Base-by-base conservation (phyloP, 1,140 invertebrate genomes). In the Arion vulgaris region DNA sequence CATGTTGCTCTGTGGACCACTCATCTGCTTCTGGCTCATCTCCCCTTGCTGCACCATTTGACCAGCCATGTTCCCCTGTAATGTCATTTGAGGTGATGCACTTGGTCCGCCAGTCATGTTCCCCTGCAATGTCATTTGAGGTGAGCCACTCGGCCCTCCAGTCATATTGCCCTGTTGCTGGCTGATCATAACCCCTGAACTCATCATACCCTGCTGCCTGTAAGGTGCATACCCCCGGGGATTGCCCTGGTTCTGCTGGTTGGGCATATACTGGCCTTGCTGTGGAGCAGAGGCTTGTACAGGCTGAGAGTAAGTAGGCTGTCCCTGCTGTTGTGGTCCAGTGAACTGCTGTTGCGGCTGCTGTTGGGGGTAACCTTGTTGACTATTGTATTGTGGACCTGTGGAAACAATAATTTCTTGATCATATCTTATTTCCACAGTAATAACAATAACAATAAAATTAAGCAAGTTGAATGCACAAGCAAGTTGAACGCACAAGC, bases 221-320 rank as follows among this genome's bases (percentile, higher is more conserved):
- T 80, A 80, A 32, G 78, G 78, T 13, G 38, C 66, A 71, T 80
- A 71, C 1, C 66, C 78, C 34, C 78, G 36, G 5, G 78, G 78
- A 19, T 39, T 71, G 53, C 76, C 45, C 49, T 76, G 74, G 34
- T 38, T 62, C 57, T 75, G 73, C 34, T 78, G 76, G 36, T 57
- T 36, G 1, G 34, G 34, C 32, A 66, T 41, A 45, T 38, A 78
- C 76, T 78, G 76, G 36, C 78, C n/a, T 41, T 69, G 68, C 45
- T 71, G 78, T 17, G 76, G 34, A 13, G 62, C 68, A 41, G 78
- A 0, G 66, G 66, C 39, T 45, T 53, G 53, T 9, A 78, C 51
- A 19, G 62, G 28, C 36, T 80, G 78, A 2, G 62, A 62, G 57
- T 78, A 78, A 34, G 76, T 7, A 38, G 76, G 32, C 57, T 62